These are phyloP conservation scores for Aplysia californica DNA, from an alignment of 1,140 invertebrate species.

Conservation along the genomic window DNA sequence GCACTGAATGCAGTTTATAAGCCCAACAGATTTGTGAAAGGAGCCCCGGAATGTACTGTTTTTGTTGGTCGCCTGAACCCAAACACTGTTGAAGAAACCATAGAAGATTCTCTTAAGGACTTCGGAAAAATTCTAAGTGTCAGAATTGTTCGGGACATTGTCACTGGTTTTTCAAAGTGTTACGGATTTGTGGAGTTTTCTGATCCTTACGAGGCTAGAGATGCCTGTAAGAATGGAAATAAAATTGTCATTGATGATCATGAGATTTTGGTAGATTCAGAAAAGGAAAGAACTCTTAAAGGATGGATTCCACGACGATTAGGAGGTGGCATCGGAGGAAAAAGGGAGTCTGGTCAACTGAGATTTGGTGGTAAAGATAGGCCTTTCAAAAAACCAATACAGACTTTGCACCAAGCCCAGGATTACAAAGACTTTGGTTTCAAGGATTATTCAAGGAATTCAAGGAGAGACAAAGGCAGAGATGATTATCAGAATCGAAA, in stretches of 20 bases:
- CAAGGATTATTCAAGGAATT: too few relatives aligned
- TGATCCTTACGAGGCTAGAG: constrained; percentile 72
- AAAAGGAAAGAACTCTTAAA: constrained; percentile 72
- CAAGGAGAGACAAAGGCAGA: not conserved
- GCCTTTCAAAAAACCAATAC: constrained; percentile 72
- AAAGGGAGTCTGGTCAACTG: constrained; percentile 88
- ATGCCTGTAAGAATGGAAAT: constrained; percentile 73
- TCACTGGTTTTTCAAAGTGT: constrained; percentile 84
- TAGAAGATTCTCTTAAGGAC: constrained; percentile 63
- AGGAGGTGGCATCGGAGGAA: constrained; percentile 88
- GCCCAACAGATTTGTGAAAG: constrained; percentile 70
- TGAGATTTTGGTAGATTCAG: constrained; percentile 72
- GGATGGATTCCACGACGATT: constrained; percentile 88
- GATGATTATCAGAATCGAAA: too few relatives aligned
- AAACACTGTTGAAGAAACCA: constrained; percentile 73
- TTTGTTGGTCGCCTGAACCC: constrained; percentile 83
- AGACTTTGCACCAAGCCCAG: too few relatives aligned
- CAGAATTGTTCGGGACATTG: constrained; percentile 80
- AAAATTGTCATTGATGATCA: constrained; percentile 77
- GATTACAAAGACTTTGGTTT: too few relatives aligned
- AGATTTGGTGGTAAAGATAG: constrained; percentile 85
- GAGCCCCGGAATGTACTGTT: constrained; percentile 79
- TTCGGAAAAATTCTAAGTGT: constrained; percentile 74
- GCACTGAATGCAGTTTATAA: constrained; percentile 79
- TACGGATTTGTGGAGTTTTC: constrained; percentile 90